phyloP scores from a whole-genome alignment of 2,797 vertebrate species.

The Enteromius radiatus region DNA sequence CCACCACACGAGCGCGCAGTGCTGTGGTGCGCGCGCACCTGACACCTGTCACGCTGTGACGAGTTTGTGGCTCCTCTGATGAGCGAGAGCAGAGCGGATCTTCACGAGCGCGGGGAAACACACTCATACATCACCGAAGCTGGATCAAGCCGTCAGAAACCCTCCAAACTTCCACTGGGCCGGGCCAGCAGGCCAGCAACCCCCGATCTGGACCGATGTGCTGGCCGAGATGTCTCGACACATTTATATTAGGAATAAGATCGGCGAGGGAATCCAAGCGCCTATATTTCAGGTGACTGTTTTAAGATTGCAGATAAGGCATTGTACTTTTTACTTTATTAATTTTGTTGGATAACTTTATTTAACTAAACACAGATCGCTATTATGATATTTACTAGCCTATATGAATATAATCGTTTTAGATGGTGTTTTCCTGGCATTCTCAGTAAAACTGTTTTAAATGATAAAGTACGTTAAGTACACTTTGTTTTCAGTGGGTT shows the following conservation, averaged over 20 bases:
- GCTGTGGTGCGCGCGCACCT: constrained; percentile 21
- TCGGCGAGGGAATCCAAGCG: constrained; percentile 85
- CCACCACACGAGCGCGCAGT: background rate
- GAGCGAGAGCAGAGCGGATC: constrained; percentile 29
- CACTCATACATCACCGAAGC: constrained; percentile 68
- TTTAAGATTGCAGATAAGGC: background rate
- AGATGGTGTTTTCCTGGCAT: background rate
- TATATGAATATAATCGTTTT: background rate
- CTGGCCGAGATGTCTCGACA: constrained; percentile 87
- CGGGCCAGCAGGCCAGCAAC: constrained; percentile 75
- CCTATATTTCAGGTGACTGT: constrained; percentile 86
- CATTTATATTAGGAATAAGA: constrained; percentile 86
- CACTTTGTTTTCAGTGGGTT: background rate
- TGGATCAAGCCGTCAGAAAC: constrained; percentile 78
- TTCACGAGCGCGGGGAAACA: constrained; percentile 29
- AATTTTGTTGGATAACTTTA: background rate
- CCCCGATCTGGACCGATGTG: constrained; percentile 83
- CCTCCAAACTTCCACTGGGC: constrained; percentile 77
- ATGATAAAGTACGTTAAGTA: background rate
- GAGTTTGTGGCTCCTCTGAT: constrained; percentile 27
- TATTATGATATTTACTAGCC: background rate
- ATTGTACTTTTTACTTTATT: background rate
- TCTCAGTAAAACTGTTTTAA: background rate
- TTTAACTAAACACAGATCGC: background rate
- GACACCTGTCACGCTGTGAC: constrained; percentile 46